Percentiles rank a stretch among this genome's conserved stretches.
Conservation (phyloP, 2,113 vertebrate species). For the Raja brachyura region DNA sequence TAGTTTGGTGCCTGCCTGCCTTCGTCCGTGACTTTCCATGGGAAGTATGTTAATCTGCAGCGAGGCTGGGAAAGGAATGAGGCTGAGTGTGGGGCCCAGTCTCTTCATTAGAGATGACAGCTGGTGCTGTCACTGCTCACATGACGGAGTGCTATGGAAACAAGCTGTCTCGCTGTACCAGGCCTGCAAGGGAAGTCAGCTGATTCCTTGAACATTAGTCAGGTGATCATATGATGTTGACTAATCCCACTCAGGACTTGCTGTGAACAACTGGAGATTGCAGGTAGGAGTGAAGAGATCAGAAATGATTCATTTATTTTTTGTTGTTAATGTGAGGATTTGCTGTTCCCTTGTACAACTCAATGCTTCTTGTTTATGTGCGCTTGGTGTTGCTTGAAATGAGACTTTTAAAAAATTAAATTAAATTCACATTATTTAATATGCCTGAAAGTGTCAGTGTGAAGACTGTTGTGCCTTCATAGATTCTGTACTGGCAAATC, state of each 20-base stretch:
- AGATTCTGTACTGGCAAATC: neutral
- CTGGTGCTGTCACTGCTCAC: slow-evolving; percentile 56
- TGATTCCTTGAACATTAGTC: slow-evolving; percentile 53
- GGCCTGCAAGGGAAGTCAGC: slow-evolving; percentile 49
- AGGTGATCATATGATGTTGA: slow-evolving; percentile 51
- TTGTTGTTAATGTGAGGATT: neutral
- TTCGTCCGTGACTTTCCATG: slow-evolving; percentile 70
- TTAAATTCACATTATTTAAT: neutral
- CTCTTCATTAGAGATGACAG: slow-evolving; percentile 55
- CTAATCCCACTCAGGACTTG: slow-evolving; percentile 43
- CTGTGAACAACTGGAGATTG: slow-evolving; percentile 45
- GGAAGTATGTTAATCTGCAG: slow-evolving; percentile 52
- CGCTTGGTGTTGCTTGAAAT: neutral
- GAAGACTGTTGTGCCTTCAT: neutral
- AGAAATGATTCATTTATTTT: neutral
- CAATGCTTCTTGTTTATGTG: neutral
- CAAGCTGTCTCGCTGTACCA: slow-evolving; percentile 46
- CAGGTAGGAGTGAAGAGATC: slow-evolving; percentile 49
- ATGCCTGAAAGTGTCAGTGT: neutral
- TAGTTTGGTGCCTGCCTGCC: slow-evolving; percentile 59
- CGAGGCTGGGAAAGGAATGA: slow-evolving; percentile 54
- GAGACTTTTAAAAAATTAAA: neutral
- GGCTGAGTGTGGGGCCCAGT: slow-evolving; percentile 44
- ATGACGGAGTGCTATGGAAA: slow-evolving; percentile 50
- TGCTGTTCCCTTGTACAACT: neutral